Percentiles rank a stretch among this genome's conserved stretches.
Conservation (phyloP, 2,113 vertebrate genomes). For the Callopanchax toddi region DNA sequence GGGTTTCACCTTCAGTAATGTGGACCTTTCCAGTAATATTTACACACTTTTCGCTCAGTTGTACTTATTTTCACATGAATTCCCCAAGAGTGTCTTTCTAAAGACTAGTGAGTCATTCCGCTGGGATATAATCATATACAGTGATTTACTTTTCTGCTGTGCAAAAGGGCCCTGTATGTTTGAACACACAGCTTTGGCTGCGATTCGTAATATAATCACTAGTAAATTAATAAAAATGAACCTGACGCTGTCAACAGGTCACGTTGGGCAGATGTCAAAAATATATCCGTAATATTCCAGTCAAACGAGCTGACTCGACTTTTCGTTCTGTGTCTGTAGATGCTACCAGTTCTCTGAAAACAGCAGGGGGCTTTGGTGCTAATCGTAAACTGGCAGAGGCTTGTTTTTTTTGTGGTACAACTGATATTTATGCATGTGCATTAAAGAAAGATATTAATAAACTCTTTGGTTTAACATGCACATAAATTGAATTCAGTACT, state of each 20-base stretch:
- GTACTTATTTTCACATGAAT: constrained; percentile 35
- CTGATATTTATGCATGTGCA: constrained; percentile 57
- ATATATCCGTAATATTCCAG: constrained; percentile 9
- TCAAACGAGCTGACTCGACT: background rate
- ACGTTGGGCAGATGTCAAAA: background rate
- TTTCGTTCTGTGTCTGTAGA: background rate
- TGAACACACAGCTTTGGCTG: constrained; percentile 11
- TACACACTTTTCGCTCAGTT: constrained; percentile 65
- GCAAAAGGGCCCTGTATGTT: constrained; percentile 20
- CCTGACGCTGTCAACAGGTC: background rate
- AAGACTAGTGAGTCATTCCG: constrained; percentile 52
- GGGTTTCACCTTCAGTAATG: constrained; percentile 52
- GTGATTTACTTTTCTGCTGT: constrained; percentile 20
- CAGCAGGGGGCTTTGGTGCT: constrained; percentile 30
- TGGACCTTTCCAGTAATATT: constrained; percentile 62
- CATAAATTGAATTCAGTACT: constrained; percentile 43
- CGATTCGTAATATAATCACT: constrained; percentile 7
- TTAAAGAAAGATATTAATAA: constrained; percentile 50
- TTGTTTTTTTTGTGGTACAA: constrained; percentile 27
- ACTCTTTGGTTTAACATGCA: constrained; percentile 82
- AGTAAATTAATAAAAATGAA: background rate
- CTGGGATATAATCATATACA: constrained; percentile 45
- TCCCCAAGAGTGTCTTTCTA: constrained; percentile 43
- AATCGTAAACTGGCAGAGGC: constrained; percentile 27
- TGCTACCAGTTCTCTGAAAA: constrained; percentile 8